Base-by-base conservation (phyloP, 1,140 invertebrate genomes). In the Drosophila athabasca region DNA sequence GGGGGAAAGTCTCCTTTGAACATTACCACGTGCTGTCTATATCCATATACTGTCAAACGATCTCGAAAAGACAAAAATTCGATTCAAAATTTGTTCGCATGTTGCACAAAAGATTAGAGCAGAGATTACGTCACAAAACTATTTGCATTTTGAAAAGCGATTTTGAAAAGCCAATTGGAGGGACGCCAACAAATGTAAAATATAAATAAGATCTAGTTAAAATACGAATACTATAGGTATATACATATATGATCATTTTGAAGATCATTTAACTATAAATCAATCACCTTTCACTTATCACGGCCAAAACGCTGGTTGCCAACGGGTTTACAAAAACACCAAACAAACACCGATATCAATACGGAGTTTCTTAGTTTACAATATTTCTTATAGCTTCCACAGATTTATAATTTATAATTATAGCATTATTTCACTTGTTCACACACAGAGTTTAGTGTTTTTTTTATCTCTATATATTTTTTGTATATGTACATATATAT, bases 241-340 rank as follows among this genome's bases (percentile, higher is more conserved):
- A 19, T 19, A 35, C 6, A 39, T 11, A 66, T 52, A 17, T 66
- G 66, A 52, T 19, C 24, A 62, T 65, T 35, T 17, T 22, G 19
- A 39, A 13, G 35, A 39, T 35, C 22, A 65, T 39, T 41, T 15
- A 13, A 22, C 5, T 49, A 9, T 39, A 39, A 65, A 43, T 44
- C 43, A 65, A 69, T 69, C 66, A 69, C 66, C 66, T 69, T 69
- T 69, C 66, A 69, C 64, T 69, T 69, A 58, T 69, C 66, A 58
- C 66, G 66, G 66, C 64, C 66, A 19, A 69, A 58, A 64, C 4
- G 24, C 24, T 69, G 43, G 4, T 31, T 41, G 44, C 51, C 31
- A 58, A 68, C 26, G 22, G 15, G 15, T 29, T 68, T 35, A 15
- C 26, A 24, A 49, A 29, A 22, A 51, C 48, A 51, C 48, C 51